Evolutionary conservation across 1,140 invertebrate species (phyloP), one percentile per base, ranked within the genome.

Genomic region (Cepaea nemoralis): DNA sequence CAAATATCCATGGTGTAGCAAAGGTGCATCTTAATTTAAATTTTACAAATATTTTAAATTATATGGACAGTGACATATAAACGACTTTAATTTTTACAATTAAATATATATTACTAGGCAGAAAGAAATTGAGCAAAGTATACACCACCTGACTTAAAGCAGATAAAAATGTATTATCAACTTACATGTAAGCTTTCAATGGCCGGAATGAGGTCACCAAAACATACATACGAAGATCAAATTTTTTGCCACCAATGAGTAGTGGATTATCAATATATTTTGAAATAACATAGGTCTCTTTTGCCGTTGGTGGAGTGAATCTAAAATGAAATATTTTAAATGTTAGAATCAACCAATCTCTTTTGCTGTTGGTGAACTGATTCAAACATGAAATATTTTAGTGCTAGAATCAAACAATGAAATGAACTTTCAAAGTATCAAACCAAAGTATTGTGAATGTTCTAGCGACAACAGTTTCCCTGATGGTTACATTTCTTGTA

Each of bases 261-360:
- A 99, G 93, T 0, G 98, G 97, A 89, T 97, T 97, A 86, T 97
- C 96, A 84, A 99, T 97, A 91, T 99, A 99, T 88, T 97, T 97
- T 3, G 96, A 96, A 71, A 92, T 92, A 3, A 92, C 92, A 84
- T 92, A 92, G 0, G 89, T 90, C 73, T 92, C 92, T 84, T 91
- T 91, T 10, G 91, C 88, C 35, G 90, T 87, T 22, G 90, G 89
- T 24, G 90, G 88, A 81, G 87, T 87, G 84, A 91, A 92, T 59
- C 90, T 91, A 81, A 50, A 88, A 86, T 63, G 66, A 42, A 27
- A 31, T 16, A 63, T 8, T 63, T 5, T 31, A 16, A n/a, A n/a
- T n/a, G n/a, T n/a, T n/a, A n/a, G n/a, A n/a, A 48, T 48, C 45
- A 48, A 8, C 8, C 19, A 48, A 88, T 90, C 74, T 92, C 91